Percentiles rank a stretch among this genome's conserved stretches.
phyloP scores from a whole-genome alignment of 37 sponge, comb jelly and placozoan genomes.

The Petrosia ficiformis region DNA sequence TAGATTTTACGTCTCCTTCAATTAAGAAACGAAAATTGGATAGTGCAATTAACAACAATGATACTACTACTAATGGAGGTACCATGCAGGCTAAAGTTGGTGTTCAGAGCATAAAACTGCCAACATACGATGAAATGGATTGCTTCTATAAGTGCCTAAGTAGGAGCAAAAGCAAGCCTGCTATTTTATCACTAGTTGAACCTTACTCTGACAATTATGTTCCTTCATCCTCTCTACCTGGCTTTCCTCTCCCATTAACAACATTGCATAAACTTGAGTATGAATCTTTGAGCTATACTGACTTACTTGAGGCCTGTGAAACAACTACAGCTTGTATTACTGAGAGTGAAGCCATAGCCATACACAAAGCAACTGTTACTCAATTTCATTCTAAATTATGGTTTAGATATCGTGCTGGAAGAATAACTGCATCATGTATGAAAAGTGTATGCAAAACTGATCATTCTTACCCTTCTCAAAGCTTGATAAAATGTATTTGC shows the following conservation, averaged over 20 bases:
- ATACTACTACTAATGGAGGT: background rate
- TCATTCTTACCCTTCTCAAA: slow-evolving; percentile 31
- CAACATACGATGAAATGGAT: background rate
- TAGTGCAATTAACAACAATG: background rate
- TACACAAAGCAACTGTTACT: slow-evolving; percentile 36
- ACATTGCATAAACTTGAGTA: slow-evolving; percentile 17
- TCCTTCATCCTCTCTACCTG: slow-evolving; percentile 3
- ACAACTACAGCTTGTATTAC: background rate
- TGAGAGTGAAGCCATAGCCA: slow-evolving; percentile 7
- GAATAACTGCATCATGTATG: slow-evolving; percentile 58
- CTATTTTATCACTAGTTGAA: slow-evolving; percentile 27
- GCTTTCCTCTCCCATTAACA: slow-evolving; percentile 22
- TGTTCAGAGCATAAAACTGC: too few species aligned
- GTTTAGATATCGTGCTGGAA: slow-evolving; percentile 52
- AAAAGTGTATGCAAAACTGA: slow-evolving; percentile 43
- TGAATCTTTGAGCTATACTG: background rate
- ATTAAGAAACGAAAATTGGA: background rate
- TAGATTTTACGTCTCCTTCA: slow-evolving; percentile 33
- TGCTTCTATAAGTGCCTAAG: background rate
- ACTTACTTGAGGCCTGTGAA: slow-evolving; percentile 6
- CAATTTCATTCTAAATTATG: slow-evolving; percentile 41
- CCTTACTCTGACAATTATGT: slow-evolving; percentile 22
- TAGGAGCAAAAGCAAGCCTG: slow-evolving; percentile 32
- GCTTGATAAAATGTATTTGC: slow-evolving; percentile 53
- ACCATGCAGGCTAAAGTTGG: background rate